Base-by-base conservation (phyloP, 1,140 invertebrate species). In the Drosophila repletoides region DNA sequence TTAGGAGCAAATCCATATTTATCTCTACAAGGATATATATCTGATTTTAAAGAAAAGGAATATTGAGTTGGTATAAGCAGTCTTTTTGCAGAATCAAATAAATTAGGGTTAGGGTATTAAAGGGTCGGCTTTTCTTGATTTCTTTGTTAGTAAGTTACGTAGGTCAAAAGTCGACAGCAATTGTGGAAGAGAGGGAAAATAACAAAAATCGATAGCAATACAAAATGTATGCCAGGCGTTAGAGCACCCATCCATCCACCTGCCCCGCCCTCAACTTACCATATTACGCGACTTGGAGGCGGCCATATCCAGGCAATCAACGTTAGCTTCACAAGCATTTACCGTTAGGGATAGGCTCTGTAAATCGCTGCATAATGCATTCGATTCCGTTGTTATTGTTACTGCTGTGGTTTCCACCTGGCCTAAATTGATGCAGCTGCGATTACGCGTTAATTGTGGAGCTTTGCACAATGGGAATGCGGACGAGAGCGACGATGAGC, bases 221-320 rank as follows among this genome's bases (percentile, higher is more conserved):
- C 26, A 55, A 19, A 66, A 49, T 48, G 65, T 68, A 61, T 34
- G 21, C 40, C 49, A 49, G 9, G 19, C 29, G 0, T 0, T 48
- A 10, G 14, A 0, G 4, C 10, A 4, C 49, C 46, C 58, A 51
- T 46, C 0, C 29, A 33, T 10, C 9, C 6, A 33, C 19, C 2
- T 3, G 19, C 4, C 3, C 15, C 17, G 14, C 6, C 24, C 36
- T 61, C 21, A 72, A 70, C 80, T 86, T 40, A 86, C 80, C 80
- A 86, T 75, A 80, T 86, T 86, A 49, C 80, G 80, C 60, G 80
- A 55, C 56, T 80, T 86, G 34, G 69, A 69, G 55, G 49, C 66
- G 34, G 65, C 69, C 60, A 79, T 75, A 12, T 55, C 31, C 9
- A 19, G 60, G 14, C 33, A n/a, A n/a, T n/a, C n/a, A n/a, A n/a